Percentiles rank a stretch among this genome's conserved stretches.
These are phyloP conservation scores for Carapus acus DNA, from an alignment of 2,797 vertebrate genomes.

Conservation along the genomic window DNA sequence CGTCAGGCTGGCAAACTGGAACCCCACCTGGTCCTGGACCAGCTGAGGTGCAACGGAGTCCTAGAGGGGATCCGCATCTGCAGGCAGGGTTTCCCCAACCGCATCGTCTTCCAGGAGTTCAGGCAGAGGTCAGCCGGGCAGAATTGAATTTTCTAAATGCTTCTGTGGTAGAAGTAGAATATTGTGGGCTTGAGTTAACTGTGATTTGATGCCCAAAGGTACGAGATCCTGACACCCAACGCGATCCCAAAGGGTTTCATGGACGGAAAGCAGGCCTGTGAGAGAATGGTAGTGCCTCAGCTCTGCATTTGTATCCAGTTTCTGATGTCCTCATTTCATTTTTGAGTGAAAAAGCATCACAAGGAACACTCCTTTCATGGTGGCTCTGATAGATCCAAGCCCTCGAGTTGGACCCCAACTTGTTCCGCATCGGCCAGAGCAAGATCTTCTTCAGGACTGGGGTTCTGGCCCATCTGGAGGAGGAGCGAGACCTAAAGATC, in stretches of 20 bases:
- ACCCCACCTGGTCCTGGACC: constrained; percentile 84
- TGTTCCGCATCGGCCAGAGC: constrained; percentile 96
- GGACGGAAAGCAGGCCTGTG: constrained; percentile 98
- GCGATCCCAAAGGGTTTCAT: constrained; percentile 98
- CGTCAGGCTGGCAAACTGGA: constrained; percentile 85
- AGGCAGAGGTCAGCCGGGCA: constrained; percentile 81
- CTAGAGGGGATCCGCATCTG: constrained; percentile 86
- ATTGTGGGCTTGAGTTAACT: too few relatives aligned
- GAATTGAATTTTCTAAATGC: neutral
- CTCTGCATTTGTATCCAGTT: too few relatives aligned
- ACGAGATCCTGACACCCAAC: constrained; percentile 96
- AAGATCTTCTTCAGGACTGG: constrained; percentile 98
- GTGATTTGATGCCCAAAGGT: constrained; percentile 69
- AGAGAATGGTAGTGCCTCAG: constrained; percentile 83
- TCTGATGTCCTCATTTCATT: too few relatives aligned
- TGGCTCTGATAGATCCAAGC: constrained; percentile 78
- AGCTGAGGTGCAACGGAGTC: constrained; percentile 83
- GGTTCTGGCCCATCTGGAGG: constrained; percentile 93
- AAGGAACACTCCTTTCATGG: constrained; percentile 1
- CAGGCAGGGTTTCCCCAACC: constrained; percentile 86
- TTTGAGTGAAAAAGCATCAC: too few relatives aligned
- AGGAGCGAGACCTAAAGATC: constrained; percentile 95
- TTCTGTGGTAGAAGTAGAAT: too few relatives aligned
- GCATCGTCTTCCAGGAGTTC: constrained; percentile 87
- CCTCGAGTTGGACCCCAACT: constrained; percentile 90